phyloP scores from a whole-genome alignment of 2,797 vertebrate genomes.

The Pseudochirops cupreus region DNA sequence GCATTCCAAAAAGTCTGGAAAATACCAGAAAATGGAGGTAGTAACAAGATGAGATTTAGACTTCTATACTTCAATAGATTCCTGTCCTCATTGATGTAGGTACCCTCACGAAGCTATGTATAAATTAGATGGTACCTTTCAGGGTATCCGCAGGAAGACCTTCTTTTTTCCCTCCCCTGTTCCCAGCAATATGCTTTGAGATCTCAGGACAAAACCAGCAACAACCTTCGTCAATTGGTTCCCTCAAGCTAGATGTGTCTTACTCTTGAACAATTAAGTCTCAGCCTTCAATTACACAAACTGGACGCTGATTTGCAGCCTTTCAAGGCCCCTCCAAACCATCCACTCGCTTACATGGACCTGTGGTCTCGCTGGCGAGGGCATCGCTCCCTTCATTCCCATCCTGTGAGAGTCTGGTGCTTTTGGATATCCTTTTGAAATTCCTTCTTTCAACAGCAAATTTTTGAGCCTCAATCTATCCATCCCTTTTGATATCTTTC shows the following conservation, averaged over 20 bases:
- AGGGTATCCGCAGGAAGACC: not conserved
- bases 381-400: not conserved
- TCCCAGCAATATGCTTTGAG: constrained; percentile 5
- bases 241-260: not conserved
- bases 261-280: not conserved
- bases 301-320: not conserved
- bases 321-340: not conserved
- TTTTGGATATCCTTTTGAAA: not conserved
- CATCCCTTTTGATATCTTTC: not conserved
- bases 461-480: not conserved
- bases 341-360: not conserved
- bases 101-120: not conserved
- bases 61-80: not conserved
- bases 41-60: not conserved
- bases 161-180: fast-evolving
- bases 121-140: not conserved
- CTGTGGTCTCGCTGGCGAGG: not conserved
- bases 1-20: not conserved
- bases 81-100: not conserved
- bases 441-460: not conserved
- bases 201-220: not conserved
- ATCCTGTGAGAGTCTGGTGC: not conserved
- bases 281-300: not conserved
- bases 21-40: not conserved
- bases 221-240: not conserved